phyloP scores from a whole-genome alignment of 2,113 vertebrate species.

The Lagenorhynchus albirostris region DNA sequence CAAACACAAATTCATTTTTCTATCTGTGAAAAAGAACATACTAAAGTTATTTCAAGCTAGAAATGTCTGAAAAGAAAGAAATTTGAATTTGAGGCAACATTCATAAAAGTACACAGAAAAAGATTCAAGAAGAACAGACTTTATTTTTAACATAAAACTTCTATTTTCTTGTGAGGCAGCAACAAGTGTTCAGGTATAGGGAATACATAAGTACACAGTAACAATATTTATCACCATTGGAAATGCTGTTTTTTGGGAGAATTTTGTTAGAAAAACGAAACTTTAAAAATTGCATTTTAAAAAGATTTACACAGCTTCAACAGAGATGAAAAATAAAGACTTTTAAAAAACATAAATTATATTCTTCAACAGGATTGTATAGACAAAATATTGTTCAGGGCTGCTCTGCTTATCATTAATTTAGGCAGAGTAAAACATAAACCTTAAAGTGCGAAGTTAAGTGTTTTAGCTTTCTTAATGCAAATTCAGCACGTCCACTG shows the following conservation, averaged over 20 bases:
- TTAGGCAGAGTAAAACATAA: conserved; percentile 58
- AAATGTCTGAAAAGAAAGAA: conserved; percentile 33
- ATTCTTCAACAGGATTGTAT: conserved; percentile 65
- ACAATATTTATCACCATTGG: conserved; percentile 52
- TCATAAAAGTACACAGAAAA: conserved; percentile 76
- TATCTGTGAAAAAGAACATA: neutral
- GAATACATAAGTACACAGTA: conserved; percentile 63
- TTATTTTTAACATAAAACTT: conserved; percentile 77
- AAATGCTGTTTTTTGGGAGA: conserved; percentile 53
- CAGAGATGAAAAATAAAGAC: conserved; percentile 57
- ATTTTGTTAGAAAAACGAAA: conserved; percentile 63
- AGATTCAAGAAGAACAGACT: conserved; percentile 79
- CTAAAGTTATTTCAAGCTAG: neutral
- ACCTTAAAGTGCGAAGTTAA: conserved; percentile 62
- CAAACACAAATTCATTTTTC: neutral
- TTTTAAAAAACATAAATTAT: conserved; percentile 70
- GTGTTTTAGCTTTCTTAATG: conserved; percentile 52
- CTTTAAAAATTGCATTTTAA: conserved; percentile 57
- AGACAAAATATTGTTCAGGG: conserved; percentile 66
- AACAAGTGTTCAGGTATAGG: conserved; percentile 65
- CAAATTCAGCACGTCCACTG: conserved; percentile 49
- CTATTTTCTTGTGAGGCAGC: conserved; percentile 71
- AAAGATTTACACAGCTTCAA: conserved; percentile 67
- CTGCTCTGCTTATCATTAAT: conserved; percentile 44
- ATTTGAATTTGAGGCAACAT: neutral